phyloP scores from a whole-genome alignment of 1,140 invertebrate genomes.

The Hyposmocoma kahamanoa region DNA sequence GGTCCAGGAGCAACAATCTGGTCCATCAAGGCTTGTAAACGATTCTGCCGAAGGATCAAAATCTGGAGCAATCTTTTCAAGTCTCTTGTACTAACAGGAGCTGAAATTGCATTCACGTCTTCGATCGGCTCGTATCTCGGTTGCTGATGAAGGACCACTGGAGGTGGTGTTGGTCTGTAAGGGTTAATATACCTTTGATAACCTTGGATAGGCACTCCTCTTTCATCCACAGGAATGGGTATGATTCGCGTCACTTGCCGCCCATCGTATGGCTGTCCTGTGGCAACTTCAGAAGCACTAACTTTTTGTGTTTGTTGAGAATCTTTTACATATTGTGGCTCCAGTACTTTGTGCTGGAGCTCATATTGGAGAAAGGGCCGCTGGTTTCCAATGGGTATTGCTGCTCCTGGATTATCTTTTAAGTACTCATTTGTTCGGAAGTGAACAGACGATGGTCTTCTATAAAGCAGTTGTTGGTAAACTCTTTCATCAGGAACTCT shows the following conservation, averaged over 20 bases:
- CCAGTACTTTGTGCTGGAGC: slow-evolving; percentile 53
- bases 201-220: slow-evolving; percentile 52
- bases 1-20: slow-evolving; percentile 52
- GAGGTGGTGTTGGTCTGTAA: slow-evolving; percentile 33
- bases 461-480: slow-evolving; percentile 69
- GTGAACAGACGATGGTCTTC: slow-evolving; percentile 63
- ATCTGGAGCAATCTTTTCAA: slow-evolving; percentile 75
- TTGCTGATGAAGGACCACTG: slow-evolving; percentile 24
- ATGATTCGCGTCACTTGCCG: slow-evolving; percentile 49
- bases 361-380: slow-evolving; percentile 69
- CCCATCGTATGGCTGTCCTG: slow-evolving; percentile 35
- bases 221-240: slow-evolving; percentile 54
- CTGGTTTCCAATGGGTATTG: slow-evolving; percentile 69
- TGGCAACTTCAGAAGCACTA: slow-evolving; percentile 25
- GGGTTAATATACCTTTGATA: slow-evolving; percentile 57
- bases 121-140: slow-evolving; percentile 45
- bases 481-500: slow-evolving; percentile 57
- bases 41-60: slow-evolving; percentile 73
- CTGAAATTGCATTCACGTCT: slow-evolving; percentile 53
- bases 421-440: slow-evolving; percentile 67
- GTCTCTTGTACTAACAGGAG: slow-evolving; percentile 75
- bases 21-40: slow-evolving; percentile 71
- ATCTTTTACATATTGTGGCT: slow-evolving; percentile 61
- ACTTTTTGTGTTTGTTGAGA: slow-evolving; percentile 22
- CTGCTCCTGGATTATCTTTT: slow-evolving; percentile 65